Base-by-base conservation (phyloP, 2,113 vertebrate genomes). In the Poeciliopsis retropinna region DNA sequence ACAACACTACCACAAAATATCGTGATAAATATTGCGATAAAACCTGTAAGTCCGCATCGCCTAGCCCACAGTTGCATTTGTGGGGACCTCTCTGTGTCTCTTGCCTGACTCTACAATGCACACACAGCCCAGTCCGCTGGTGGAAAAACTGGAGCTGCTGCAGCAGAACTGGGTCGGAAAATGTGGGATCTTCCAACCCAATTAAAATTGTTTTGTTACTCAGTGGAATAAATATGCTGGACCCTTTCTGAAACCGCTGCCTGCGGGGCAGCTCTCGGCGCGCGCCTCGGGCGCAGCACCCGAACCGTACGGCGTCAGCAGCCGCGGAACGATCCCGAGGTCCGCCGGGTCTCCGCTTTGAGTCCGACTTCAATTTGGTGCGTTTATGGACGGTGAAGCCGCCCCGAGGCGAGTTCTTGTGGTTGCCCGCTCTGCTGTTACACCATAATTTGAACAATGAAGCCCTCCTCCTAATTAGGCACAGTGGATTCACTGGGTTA, bases 291-390 rank as follows among this genome's bases (percentile, higher is more conserved):
- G 9, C 27, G 51, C 64, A 31, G 51, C 27, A 27, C 19, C 10
- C n/a, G 41, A 0, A 22, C 3, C 29, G 34, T 37, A 17, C 22
- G 30, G 62, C 19, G 30, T 57, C 51, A 6, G 51, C 2, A n/a
- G 5, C 14, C 70, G 41, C 22, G n/a, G 10, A 39, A 12, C 19
- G 11, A 22, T 66, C 44, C 34, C 14, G 34, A 7, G 32, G 54
- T 63, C 30, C 17, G 5, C 19, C 28, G 60, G 64, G 12, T 72
- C 68, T 74, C 14, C 31, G 66, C 64, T 77, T 70, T 74, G 70
- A 74, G 76, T 85, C 78, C 64, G 41, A 51, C 22, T 32, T 60
- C 41, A 7, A 34, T 30, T 13, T 44, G 1, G 0, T 9, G 51
- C 7, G n/a, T n/a, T 57, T n/a, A n/a, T 57, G 51, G 25, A 57